A percentile compares a stretch with the other conserved stretches of the same genome.
Evolutionary conservation across 1,140 invertebrate genomes (phyloP).

Genomic region (Hyles euphorbiae): DNA sequence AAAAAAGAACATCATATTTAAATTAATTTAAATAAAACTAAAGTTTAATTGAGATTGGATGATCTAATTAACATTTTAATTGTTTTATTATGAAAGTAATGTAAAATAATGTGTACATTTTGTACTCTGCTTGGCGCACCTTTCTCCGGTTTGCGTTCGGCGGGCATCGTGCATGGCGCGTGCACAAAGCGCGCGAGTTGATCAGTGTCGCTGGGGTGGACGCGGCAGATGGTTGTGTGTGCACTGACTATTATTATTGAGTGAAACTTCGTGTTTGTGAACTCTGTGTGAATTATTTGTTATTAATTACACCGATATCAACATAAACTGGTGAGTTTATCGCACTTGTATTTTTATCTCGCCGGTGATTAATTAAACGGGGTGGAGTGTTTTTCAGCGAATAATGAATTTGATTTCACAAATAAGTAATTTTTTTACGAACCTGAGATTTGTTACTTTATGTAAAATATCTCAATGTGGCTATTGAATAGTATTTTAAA

Average conservation of each 20-base stretch:
- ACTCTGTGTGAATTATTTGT: conserved; percentile 5
- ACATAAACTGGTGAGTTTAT: conserved; percentile 6
- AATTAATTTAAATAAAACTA: too few relatives aligned
- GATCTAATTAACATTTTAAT: too few relatives aligned
- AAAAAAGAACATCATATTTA: too few relatives aligned
- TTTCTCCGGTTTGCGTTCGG: conserved; percentile 2
- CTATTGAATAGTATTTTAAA: too few relatives aligned
- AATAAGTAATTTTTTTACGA: not conserved
- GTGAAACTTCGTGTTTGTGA: conserved; percentile 9
- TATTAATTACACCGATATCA: conserved; percentile 5
- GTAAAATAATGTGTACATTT: too few relatives aligned
- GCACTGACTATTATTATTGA: not conserved
- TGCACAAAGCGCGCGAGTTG: not conserved
- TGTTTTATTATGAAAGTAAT: too few relatives aligned
- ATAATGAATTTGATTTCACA: conserved; percentile 1
- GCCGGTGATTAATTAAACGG: not conserved
- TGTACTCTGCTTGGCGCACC: not conserved
- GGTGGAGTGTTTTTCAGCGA: not conserved
- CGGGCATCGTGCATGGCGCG: conserved; percentile 4
- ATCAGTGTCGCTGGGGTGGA: conserved; percentile 8
- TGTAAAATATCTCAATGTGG: too few relatives aligned
- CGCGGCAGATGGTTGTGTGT: conserved; percentile 1
- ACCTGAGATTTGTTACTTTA: too few relatives aligned
- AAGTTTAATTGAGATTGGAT: too few relatives aligned
- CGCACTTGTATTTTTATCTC: not conserved